Evolutionary conservation across 2,888 invertebrate species (phyloP), one percentile per base, ranked within the genome.

Genomic region (Macrophya alboannulata): DNA sequence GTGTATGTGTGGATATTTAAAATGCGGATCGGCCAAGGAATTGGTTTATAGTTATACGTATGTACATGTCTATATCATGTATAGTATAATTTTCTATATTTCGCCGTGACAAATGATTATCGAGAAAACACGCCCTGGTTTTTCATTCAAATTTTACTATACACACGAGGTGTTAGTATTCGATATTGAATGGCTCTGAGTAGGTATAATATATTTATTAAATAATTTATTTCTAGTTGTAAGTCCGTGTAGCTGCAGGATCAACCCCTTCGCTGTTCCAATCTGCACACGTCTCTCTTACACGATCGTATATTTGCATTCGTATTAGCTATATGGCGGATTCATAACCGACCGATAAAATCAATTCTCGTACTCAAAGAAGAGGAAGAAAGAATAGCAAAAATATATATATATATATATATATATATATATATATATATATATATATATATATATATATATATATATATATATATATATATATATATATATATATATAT

Each of bases 11-110:
- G n/a, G n/a, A 21, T 71, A 15, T 3, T 48, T 77, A 77, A 77
- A 51, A n/a, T 77, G 77, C 77, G 77, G 25, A 55, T 77, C 77
- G 77, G 31, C 77, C 55, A 77, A 77, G 77, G 55, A 55, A 77
- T 77, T 51, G 76, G 76, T 43, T 72, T 45, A 3, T 10, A 25
- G 31, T 31, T 31, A 31, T 31, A 31, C 31, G 31, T 31, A 31
- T 31, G 3, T 31, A 31, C 31, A 31, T 31, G 3, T 31, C 31
- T 31, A 31, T 31, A 31, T 31, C 3, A 31, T 31, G 3, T 25
- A 62, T 37, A 10, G 68, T 10, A 62, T 62, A 62, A 55, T n/a
- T 55, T 55, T 17, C 17, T 55, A 31, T 31, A 55, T 74, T 48
- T 25, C 45, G 12, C 12, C 31, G 51, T 77, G 77, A 77, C 77